Percentiles rank a stretch among this genome's conserved stretches.
Conservation (phyloP, 1,140 invertebrate genomes). For the Pantala flavescens region DNA sequence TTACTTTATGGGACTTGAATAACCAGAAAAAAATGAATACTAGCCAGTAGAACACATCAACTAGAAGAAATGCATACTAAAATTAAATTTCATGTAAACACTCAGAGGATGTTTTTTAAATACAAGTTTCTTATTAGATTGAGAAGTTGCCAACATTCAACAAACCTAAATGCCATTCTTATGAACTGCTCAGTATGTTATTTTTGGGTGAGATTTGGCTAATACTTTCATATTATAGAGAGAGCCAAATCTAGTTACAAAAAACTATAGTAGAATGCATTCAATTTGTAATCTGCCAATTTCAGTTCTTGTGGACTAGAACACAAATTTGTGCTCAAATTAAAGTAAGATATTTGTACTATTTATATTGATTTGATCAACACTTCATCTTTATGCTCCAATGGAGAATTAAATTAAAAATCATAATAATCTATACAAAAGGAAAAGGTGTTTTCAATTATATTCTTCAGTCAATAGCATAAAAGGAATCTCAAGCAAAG, state of each 20-base stretch:
- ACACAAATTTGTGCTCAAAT: background rate
- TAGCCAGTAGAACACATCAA: too few species aligned
- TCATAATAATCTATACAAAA: background rate
- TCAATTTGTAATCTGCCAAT: background rate
- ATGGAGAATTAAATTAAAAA: background rate
- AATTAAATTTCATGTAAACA: too few species aligned
- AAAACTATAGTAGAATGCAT: background rate
- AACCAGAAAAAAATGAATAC: too few species aligned
- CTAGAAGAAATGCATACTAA: too few species aligned
- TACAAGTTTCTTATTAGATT: too few species aligned
- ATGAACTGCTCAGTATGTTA: too few species aligned
- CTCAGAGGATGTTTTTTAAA: too few species aligned
- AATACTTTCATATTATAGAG: background rate
- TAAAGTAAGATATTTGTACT: constrained; percentile 1
- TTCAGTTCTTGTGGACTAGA: background rate
- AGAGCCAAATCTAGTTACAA: background rate
- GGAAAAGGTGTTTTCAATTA: background rate
- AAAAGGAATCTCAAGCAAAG: background rate
- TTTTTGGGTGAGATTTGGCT: background rate
- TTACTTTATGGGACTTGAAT: too few species aligned
- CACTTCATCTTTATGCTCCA: background rate
- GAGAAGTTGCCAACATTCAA: too few species aligned
- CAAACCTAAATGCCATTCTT: too few species aligned
- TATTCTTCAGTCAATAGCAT: background rate
- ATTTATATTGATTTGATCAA: constrained; percentile 4